These are phyloP conservation scores for Drosophila parabipectinata DNA, from an alignment of 1,140 invertebrate species.

Conservation along the genomic window DNA sequence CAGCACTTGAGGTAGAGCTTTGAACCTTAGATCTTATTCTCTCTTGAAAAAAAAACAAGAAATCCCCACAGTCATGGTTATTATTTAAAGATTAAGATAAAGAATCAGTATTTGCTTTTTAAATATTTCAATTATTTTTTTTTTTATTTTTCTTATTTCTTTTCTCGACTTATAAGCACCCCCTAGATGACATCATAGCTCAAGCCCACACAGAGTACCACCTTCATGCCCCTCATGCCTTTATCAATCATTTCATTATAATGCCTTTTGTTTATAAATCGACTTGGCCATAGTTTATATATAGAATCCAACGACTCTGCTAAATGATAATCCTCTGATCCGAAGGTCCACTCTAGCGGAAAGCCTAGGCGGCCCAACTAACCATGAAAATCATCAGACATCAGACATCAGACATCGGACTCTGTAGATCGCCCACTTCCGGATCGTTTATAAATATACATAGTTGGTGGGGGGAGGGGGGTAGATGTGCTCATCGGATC, in stretches of 20 bases:
- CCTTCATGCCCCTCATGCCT: not conserved
- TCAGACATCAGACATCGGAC: slow-evolving; percentile 12
- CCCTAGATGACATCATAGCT: slow-evolving; percentile 14
- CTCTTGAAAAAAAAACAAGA: too few species aligned
- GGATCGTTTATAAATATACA: slow-evolving; percentile 8
- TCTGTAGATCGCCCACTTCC: slow-evolving; percentile 27
- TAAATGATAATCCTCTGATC: slow-evolving; percentile 21
- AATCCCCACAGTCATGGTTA: not conserved
- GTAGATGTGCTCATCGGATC: slow-evolving; percentile 30
- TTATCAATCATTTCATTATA: slow-evolving; percentile 20
- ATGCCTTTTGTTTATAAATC: slow-evolving; percentile 54
- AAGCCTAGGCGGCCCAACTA: slow-evolving; percentile 28
- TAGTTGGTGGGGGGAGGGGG: not conserved
- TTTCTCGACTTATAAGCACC: not conserved
- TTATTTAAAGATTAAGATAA: not conserved
- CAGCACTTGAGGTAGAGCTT: slow-evolving; percentile 21
- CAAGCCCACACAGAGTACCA: not conserved
- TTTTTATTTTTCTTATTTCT: not conserved
- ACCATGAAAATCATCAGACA: slow-evolving; percentile 42
- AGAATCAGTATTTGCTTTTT: not conserved
- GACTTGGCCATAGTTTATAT: slow-evolving; percentile 59
- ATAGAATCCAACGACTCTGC: slow-evolving; percentile 4
- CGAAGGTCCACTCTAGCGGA: slow-evolving; percentile 42
- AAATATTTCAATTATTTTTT: not conserved
- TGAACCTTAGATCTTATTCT: not conserved